Percentiles rank a stretch among this genome's conserved stretches.
Evolutionary conservation across 2,888 invertebrate species (phyloP).

Genomic region (Charanyca ferruginea): DNA sequence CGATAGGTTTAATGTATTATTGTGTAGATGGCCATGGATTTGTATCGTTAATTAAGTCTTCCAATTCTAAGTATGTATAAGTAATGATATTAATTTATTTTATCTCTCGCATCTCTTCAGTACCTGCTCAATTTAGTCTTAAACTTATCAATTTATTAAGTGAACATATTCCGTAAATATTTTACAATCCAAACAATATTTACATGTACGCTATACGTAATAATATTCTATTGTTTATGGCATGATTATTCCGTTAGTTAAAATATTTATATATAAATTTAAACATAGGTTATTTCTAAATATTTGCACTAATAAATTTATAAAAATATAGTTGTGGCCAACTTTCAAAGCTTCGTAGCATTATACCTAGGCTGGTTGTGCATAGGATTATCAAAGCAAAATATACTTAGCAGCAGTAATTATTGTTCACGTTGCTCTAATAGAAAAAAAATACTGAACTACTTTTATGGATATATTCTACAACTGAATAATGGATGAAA

Average conservation of each 20-base stretch:
- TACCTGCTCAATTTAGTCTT: constrained; percentile 84
- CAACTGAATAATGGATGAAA: constrained; percentile 14
- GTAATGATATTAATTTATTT: constrained; percentile 75
- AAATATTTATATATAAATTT: constrained; percentile 28
- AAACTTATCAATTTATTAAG: constrained; percentile 73
- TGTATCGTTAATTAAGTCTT: constrained; percentile 88
- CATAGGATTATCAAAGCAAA: constrained; percentile 40
- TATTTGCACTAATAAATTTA: constrained; percentile 52
- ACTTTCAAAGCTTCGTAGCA: constrained; percentile 48
- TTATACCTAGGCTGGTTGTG: constrained; percentile 45
- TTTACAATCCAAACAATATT: constrained; percentile 52
- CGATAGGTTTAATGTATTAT: constrained; percentile 76
- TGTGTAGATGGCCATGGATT: constrained; percentile 83
- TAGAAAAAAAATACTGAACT: constrained; percentile 39
- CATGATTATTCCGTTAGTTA: constrained; percentile 39
- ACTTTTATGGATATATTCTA: constrained; percentile 41
- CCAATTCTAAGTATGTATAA: constrained; percentile 85
- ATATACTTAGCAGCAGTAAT: constrained; percentile 32
- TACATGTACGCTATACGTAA: constrained; percentile 43
- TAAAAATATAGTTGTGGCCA: constrained; percentile 39
- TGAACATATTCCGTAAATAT: constrained; percentile 60
- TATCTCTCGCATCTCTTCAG: constrained; percentile 78
- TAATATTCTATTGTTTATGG: constrained; percentile 36
- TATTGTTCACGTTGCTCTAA: constrained; percentile 36
- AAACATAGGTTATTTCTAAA: constrained; percentile 59